Percentiles rank a stretch among this genome's conserved stretches.
Evolutionary conservation across 2,888 invertebrate genomes (phyloP).

Genomic region (Alloplasta piceator): DNA sequence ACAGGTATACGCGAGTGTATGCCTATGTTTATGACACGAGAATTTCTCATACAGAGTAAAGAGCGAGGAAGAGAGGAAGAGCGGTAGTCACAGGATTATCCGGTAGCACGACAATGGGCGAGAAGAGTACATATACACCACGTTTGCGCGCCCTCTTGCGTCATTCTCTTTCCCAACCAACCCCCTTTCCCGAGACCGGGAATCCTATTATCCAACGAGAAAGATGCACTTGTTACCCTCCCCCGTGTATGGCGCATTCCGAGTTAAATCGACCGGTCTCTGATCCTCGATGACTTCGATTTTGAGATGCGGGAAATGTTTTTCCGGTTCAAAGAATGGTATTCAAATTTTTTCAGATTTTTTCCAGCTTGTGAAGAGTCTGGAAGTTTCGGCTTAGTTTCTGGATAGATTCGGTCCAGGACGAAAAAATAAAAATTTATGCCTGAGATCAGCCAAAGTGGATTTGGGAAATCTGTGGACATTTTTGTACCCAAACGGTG

Average conservation of each 20-base stretch:
- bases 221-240: slow-evolving; percentile 33
- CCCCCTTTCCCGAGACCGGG: slow-evolving; percentile 10
- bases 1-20: not conserved
- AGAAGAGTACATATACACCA: slow-evolving; percentile 7
- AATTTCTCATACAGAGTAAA: not conserved
- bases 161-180: not conserved
- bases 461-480: too few relatives aligned
- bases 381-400: too few relatives aligned
- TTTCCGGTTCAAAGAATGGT: too few relatives aligned
- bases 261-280: too few relatives aligned
- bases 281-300: not conserved
- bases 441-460: too few relatives aligned
- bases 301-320: too few relatives aligned
- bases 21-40: not conserved
- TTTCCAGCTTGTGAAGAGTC: too few relatives aligned
- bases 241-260: slow-evolving; percentile 5
- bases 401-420: too few relatives aligned
- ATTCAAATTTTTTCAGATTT: too few relatives aligned
- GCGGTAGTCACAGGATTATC: slow-evolving; percentile 45
- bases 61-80: slow-evolving; percentile 29
- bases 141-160: slow-evolving; percentile 9
- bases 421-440: too few relatives aligned
- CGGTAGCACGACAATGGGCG: slow-evolving; percentile 47
- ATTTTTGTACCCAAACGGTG: too few relatives aligned
- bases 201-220: slow-evolving; percentile 45